Conservation (phyloP, 2,888 invertebrate genomes). For the Phyto melanocephala region DNA sequence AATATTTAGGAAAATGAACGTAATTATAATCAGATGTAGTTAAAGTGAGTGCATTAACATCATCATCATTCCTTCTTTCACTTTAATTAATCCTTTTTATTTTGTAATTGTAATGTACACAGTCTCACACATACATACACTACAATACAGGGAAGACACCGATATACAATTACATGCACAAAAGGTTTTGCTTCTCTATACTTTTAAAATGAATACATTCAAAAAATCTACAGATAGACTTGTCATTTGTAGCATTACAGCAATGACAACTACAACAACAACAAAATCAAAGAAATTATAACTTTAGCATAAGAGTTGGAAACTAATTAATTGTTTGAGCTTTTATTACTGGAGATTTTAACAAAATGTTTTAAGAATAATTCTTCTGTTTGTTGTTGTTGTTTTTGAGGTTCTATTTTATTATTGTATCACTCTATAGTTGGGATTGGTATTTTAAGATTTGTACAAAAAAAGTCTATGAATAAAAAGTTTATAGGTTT, state of each 20-base stretch:
- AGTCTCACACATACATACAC: not conserved
- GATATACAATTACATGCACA: not conserved
- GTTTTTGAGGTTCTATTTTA: not conserved
- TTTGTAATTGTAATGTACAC: slow-evolving; percentile 64
- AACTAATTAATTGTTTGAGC: slow-evolving; percentile 61
- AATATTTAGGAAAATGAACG: not conserved
- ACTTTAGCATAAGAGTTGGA: slow-evolving; percentile 52
- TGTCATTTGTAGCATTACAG: not conserved
- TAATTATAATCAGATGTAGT: slow-evolving; percentile 1
- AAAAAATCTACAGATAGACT: too few relatives aligned
- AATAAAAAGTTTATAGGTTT: not conserved
- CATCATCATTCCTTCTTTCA: slow-evolving; percentile 63
- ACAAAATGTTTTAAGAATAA: slow-evolving; percentile 34
- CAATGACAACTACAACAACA: slow-evolving; percentile 11
- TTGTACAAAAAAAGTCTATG: not conserved
- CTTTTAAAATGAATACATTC: too few relatives aligned
- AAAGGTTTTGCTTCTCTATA: not conserved
- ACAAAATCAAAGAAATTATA: slow-evolving; percentile 4
- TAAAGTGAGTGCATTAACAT: slow-evolving; percentile 67
- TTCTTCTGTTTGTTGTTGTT: not conserved
- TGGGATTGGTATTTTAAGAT: not conserved
- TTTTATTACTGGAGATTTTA: slow-evolving; percentile 47
- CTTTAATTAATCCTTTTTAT: slow-evolving; percentile 75
- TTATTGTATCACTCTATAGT: not conserved
- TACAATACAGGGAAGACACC: slow-evolving; percentile 25